Base-by-base conservation (phyloP, 2,797 vertebrate species). In the Sphenodon punctatus region DNA sequence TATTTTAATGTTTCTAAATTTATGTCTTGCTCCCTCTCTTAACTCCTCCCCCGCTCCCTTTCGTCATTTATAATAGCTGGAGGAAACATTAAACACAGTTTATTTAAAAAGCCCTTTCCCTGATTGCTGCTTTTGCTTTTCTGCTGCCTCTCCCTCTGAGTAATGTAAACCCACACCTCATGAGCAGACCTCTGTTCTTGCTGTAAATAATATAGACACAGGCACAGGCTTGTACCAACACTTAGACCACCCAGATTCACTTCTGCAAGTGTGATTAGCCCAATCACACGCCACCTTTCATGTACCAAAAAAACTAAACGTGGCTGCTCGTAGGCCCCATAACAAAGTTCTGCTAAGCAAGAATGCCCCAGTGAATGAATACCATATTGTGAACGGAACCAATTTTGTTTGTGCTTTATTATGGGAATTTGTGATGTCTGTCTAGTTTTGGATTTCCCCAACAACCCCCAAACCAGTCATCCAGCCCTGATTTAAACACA, bases 401-500 rank as follows among this genome's bases (percentile, higher is more conserved):
- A 83, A 68, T 68, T 76, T 78, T 16, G 68, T 72, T 89, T 20
- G 32, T 56, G 41, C 56, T n/a, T 77, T 81, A 81, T 74, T 78
- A 77, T 12, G 78, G 16, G 70, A 41, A 61, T 69, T 85, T 85
- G 74, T 36, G 67, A 78, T 67, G 43, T 48, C 36, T 88, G 15
- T 32, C 23, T 32, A 43, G 48, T 20, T 32, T 11, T 71, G 64
- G 60, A 46, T 80, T 82, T 79, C 10, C 30, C 82, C 82, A n/a
- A n/a, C n/a, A n/a, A 75, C 22, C 14, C 34, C 10, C 17, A 61
- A 65, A 59, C n/a, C 42, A 65, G 67, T 70, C 60, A 87, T 9
- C 36, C 39, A 67, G n/a, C 32, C 15, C 45, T 84, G 74, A 55
- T 36, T 79, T 75, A 88, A 92, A 80, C 59, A 78, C 78, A 81